Evolutionary conservation across 2,797 vertebrate genomes (phyloP).

Genomic region (Rhabdophis nuchalis): DNA sequence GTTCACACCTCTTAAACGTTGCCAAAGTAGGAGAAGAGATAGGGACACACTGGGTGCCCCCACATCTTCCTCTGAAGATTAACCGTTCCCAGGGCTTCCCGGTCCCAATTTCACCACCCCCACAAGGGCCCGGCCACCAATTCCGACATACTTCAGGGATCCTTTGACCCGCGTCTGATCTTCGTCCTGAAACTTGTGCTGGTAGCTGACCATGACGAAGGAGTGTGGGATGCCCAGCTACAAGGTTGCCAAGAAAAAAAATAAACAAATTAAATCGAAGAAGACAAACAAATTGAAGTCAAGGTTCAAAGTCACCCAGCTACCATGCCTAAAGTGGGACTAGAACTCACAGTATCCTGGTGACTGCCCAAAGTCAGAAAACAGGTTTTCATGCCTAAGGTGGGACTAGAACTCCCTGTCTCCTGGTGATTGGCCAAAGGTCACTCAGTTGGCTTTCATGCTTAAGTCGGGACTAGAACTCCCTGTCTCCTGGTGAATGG

Average conservation of each 20-base stretch:
- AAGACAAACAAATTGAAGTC: neutral
- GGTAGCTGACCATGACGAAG: slow-evolving; percentile 94
- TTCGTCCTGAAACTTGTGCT: slow-evolving; percentile 98
- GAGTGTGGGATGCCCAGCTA: slow-evolving; percentile 96
- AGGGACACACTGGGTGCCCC: neutral
- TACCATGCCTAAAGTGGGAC: too few species aligned
- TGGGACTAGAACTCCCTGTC: too few species aligned
- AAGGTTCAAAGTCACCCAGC: neutral
- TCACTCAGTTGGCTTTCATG: too few species aligned
- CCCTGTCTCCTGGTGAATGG: too few species aligned
- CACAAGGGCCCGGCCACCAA: neutral
- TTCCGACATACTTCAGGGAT: slow-evolving; percentile 86
- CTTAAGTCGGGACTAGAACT: too few species aligned
- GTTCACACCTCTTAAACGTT: neutral
- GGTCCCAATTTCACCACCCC: neutral
- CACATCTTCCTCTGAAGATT: neutral
- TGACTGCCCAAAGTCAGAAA: too few species aligned
- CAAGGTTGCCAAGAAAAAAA: slow-evolving; percentile 27
- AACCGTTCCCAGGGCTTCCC: neutral
- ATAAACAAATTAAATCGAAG: neutral
- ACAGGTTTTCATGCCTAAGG: too few species aligned
- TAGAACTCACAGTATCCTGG: too few species aligned
- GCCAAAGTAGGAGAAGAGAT: neutral
- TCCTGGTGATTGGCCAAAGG: too few species aligned
- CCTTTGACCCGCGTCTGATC: slow-evolving; percentile 96